Conservation (phyloP, 1,140 invertebrate genomes). For the Zaprionus africanus region DNA sequence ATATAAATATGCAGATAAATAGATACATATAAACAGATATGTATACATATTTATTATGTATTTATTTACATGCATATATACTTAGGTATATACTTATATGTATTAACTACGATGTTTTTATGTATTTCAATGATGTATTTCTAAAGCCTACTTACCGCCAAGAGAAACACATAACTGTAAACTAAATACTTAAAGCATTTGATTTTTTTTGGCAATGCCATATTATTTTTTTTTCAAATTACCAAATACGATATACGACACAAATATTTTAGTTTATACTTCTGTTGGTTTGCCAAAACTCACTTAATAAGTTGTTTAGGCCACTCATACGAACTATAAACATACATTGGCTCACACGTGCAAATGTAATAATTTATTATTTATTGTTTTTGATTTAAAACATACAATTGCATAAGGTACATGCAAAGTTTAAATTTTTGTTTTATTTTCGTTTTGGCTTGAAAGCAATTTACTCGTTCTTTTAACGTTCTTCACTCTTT, state of each 20-base stretch:
- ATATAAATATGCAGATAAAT: background rate
- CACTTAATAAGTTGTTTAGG: background rate
- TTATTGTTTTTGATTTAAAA: background rate
- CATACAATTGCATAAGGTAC: conserved; percentile 2
- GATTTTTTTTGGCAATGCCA: conserved; percentile 82
- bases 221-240: conserved; percentile 41
- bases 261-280: conserved; percentile 9
- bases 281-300: conserved; percentile 13
- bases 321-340: background rate
- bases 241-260: conserved; percentile 9
- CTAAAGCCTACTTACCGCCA: conserved; percentile 75
- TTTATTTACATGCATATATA: conserved; percentile 19
- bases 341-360: background rate
- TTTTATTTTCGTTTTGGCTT: conserved; percentile 40
- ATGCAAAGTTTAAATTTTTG: conserved; percentile 14
- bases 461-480: conserved; percentile 25
- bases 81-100: conserved; percentile 31
- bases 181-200: conserved; percentile 84
- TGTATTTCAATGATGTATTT: background rate
- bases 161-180: conserved; percentile 83
- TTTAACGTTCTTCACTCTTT: conserved; percentile 66
- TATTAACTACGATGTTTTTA: too few relatives aligned
- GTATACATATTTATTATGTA: background rate
- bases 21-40: background rate
- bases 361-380: conserved; percentile 3